Evolutionary conservation across 2,113 vertebrate species (phyloP), one percentile per base, ranked within the genome.

Genomic region (Nematolebias whitei): DNA sequence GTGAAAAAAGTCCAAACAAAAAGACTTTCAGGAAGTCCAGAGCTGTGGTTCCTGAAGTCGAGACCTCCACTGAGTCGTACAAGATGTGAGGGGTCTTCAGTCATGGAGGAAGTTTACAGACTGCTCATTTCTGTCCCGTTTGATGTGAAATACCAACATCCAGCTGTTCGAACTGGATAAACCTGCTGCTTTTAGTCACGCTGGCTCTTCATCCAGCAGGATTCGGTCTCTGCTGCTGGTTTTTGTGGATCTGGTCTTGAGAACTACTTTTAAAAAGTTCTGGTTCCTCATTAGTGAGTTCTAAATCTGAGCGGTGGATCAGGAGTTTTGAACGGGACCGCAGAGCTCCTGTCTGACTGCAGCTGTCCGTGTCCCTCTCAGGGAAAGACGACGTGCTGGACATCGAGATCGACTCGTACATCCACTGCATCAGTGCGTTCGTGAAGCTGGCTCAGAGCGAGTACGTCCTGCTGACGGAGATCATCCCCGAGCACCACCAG

Each of bases 401-500:
- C 74, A 93, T 96, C 1, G 98, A 99, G 90, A 98, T 97, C 0
- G 96, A 98, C 5, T 96, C 96, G 0, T 99, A 98, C 92, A 97
- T 99, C 61, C 96, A 98, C 92, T 98, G 96, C 0, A 91, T 98
- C 89, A 98, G 96, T 0, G 96, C 97, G 82, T 99, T 99, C 32
- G 95, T 99, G 66, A 96, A 95, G 85, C 92, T 99, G 91, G 96
- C 97, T 6, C 98, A 98, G 91, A 97, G 96, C 3, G 96, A 99
- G 80, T 98, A 98, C 80, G 87, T 91, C 68, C 92, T 99, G 20
- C 94, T 99, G 79, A 90, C 78, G 0, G 93, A 95, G 18, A 93
- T 99, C 66, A 98, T 99, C 79, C 98, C 98, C 0, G 98, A 99
- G 85, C 96, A 98, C 67, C 98, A 99, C 82, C 98, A 99, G 93